Evolutionary conservation across 64 coral and sea anemone genomes (phyloP), one percentile per base, ranked within the genome.

Genomic region (Pocillopora damicornis): DNA sequence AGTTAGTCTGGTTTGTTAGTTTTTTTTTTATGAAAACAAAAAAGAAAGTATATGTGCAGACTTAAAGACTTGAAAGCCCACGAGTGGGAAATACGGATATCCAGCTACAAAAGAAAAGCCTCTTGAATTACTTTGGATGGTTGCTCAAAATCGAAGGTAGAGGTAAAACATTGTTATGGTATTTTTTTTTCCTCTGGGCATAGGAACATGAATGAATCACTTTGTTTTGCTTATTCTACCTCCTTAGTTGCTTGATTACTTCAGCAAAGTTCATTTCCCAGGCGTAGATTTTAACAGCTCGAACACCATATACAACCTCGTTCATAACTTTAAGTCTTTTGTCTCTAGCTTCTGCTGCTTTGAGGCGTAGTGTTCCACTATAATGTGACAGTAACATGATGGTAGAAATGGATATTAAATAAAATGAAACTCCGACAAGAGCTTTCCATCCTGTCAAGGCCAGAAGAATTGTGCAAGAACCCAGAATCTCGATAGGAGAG

Each of bases 251-350:
- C 8, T 82, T 75, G 16, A 89, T 73, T 1, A 60, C 12, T 36
- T 89, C 77, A 4, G 35, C 34, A 74, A 73, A 89, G 38, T 51
- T 89, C 66, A 61, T 51, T 59, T 89, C 88, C 88, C 88, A 89
- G 0, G 78, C 77, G 58, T 89, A 82, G 4, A 72, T 82, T 61
- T 89, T 89, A n/a, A 89, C 79, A 89, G 88, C 77, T 60, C 88
- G 88, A 37, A 89, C 81, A 5, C 88, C 88, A 57, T 22, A 82
- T n/a, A 89, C n/a, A 35, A 89, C 34, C 65, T 89, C 78, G 78
- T 82, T 74, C 42, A 89, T 73, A 73, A 63, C 75, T 18, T 66
- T 66, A 3, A 89, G 65, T 79, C 88, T 74, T 11, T 75, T 16
- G 16, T 89, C 88, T 60, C 77, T 89, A 16, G 71, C 77, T 35